Evolutionary conservation across 2,113 vertebrate species (phyloP).

Genomic region (human): GRCh38 chr14:54705501-54706000

Average conservation of each 20-base stretch:
- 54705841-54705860: conserved; percentile 29
- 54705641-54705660: neutral
- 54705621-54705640: neutral
- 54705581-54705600: neutral
- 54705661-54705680: neutral
- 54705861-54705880: neutral
- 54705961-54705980: neutral
- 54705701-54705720: no score
- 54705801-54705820: neutral
- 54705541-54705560: neutral
- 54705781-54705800: neutral
- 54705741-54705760: neutral
- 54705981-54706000: neutral
- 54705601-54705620: neutral
- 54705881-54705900: neutral
- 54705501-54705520: neutral
- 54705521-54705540: neutral
- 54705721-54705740: neutral
- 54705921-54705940: neutral
- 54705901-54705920: neutral
- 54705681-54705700: neutral
- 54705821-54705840: neutral
- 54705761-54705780: neutral
- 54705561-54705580: neutral
- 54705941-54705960: neutral